Base-by-base conservation (phyloP, 2,888 invertebrate genomes). In the Amiota communis region DNA sequence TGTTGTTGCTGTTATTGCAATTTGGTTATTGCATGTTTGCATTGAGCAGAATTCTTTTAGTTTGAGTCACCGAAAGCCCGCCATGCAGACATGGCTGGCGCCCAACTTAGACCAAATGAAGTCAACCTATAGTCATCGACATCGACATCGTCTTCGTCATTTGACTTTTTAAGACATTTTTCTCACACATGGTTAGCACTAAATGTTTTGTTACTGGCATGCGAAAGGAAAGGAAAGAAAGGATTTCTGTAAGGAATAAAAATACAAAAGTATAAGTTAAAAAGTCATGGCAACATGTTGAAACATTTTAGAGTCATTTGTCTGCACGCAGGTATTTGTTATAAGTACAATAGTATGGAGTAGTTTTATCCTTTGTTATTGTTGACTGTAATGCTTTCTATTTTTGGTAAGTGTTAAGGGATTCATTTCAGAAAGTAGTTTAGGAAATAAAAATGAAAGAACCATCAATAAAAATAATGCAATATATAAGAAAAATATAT, bases 11-110 rank as follows among this genome's bases (percentile, higher is more conserved):
- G 73, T 78, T 65, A 65, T 68, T 68, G 67, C 67, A 79, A 81
- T 81, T 79, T 79, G 74, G 73, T 78, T 76, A 74, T 81, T 73
- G 78, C 80, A 81, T 79, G 79, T 73, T 76, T 70, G 70, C 70
- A 56, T 59, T 70, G 11, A 13, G 17, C 36, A 36, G 13, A 70
- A 57, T 46, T 13, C 47, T 57, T 36, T 36, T 36, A 36, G 36
- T 36, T 36, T 36, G 36, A 36, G 36, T 36, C 36, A 36, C 36
- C 36, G 36, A 36, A 36, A 36, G 4, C 36, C 0, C 36, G 36
- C 36, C 36, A 23, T 23, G 49, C 17, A 64, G 64, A 20, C 63
- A 53, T 53, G 53, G 12, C 53, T 53, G 36, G 36, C 36, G 36
- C 8, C 59, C 17, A 20, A 59, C 17, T 15, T 17, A 12, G 9